phyloP scores from a whole-genome alignment of 2,888 invertebrate genomes.

The Orthosia gracilis region DNA sequence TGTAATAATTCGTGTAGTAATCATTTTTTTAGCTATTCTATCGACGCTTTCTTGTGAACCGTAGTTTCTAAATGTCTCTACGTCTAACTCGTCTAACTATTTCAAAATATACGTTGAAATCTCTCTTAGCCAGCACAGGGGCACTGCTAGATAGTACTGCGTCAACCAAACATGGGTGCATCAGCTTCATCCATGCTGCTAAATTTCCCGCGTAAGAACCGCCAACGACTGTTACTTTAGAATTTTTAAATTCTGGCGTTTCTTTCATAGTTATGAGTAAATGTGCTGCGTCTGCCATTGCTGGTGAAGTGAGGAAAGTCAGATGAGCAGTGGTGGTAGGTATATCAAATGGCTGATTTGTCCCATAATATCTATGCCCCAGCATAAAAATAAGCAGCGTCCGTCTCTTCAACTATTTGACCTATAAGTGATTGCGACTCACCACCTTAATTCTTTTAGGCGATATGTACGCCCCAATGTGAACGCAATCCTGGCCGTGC shows the following conservation, averaged over 20 bases:
- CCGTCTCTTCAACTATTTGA: conserved; percentile 81
- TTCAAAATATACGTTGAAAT: conserved; percentile 83
- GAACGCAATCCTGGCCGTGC: too few species aligned
- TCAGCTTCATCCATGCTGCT: conserved; percentile 82
- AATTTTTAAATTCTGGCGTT: conserved; percentile 68
- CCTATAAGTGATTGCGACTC: conserved; percentile 62
- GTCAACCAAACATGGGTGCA: conserved; percentile 80
- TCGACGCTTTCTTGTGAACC: conserved; percentile 76
- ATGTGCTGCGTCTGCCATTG: conserved; percentile 79
- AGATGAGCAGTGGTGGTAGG: conserved; percentile 73
- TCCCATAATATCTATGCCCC: conserved; percentile 85
- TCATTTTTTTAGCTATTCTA: conserved; percentile 73
- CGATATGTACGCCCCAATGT: too few species aligned
- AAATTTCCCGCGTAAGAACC: conserved; percentile 84
- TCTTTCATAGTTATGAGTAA: conserved; percentile 74
- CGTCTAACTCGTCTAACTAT: too few species aligned
- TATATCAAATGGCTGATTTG: conserved; percentile 77
- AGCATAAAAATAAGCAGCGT: conserved; percentile 79
- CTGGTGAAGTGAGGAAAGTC: conserved; percentile 80
- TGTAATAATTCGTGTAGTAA: conserved; percentile 72
- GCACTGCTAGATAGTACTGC: conserved; percentile 82
- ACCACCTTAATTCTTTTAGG: too few species aligned
- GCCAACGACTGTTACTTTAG: conserved; percentile 82
- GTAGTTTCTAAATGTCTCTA: conserved; percentile 77
- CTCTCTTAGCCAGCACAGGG: conserved; percentile 82